A percentile compares a stretch with the other conserved stretches of the same genome.
These are phyloP conservation scores for Malurus cyaneus DNA, from an alignment of 2,113 vertebrate species.

Conservation along the genomic window DNA sequence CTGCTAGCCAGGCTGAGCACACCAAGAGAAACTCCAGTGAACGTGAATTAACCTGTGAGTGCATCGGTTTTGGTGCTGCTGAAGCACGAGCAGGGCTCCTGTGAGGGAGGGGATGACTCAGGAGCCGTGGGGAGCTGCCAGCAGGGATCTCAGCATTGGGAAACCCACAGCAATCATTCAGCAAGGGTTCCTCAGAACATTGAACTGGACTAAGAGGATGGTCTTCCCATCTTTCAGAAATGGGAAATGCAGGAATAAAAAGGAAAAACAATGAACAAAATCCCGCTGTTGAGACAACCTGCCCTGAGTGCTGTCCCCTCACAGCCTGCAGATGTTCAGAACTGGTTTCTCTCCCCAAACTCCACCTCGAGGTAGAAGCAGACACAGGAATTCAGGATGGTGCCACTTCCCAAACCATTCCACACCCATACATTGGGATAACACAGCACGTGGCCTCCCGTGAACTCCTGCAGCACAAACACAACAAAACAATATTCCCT, in stretches of 20 bases:
- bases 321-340: neutral
- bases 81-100: neutral
- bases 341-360: neutral
- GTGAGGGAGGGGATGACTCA: neutral
- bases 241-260: neutral
- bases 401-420: neutral
- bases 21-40: neutral
- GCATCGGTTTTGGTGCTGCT: accelerated
- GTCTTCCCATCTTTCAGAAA: neutral
- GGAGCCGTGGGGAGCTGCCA: neutral
- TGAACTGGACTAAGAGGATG: neutral
- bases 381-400: neutral
- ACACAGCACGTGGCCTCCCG: accelerated
- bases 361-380: neutral
- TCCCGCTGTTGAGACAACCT: neutral
- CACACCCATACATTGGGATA: neutral
- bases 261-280: neutral
- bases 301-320: neutral
- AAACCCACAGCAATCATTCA: neutral
- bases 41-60: neutral
- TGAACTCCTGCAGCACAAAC: neutral
- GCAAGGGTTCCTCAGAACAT: neutral
- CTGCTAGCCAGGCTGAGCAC: neutral
- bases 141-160: neutral
- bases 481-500: too few species aligned